Evolutionary conservation across 2,888 invertebrate genomes (phyloP).

Genomic region (Caenorhabditis sp.): DNA sequence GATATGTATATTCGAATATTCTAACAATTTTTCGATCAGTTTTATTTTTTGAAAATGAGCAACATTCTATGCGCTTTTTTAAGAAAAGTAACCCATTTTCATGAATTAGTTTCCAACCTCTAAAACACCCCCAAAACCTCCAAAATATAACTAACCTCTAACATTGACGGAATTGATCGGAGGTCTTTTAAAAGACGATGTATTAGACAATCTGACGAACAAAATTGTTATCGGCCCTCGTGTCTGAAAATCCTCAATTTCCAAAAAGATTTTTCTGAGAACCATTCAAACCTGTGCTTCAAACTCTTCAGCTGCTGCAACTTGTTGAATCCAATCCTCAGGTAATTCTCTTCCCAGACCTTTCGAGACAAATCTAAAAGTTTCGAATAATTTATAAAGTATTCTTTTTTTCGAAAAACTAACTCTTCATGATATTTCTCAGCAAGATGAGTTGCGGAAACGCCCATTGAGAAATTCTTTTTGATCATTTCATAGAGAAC

Average conservation of each 20-base stretch:
- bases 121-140: no score
- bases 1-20: no score
- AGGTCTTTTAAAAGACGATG: conserved; percentile 50
- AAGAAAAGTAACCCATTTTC: no score
- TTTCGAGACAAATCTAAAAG: conserved; percentile 55
- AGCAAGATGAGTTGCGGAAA: conserved; percentile 52
- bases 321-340: conserved; percentile 58
- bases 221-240: conserved; percentile 59
- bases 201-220: conserved; percentile 56
- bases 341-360: conserved; percentile 54
- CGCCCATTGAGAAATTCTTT: conserved; percentile 58
- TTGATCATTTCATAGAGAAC: conserved; percentile 58
- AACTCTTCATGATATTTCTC: conserved; percentile 60
- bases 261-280: background rate
- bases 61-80: no score
- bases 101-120: no score
- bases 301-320: conserved; percentile 60
- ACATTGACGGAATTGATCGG: conserved; percentile 51
- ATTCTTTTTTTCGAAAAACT: no score
- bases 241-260: conserved; percentile 24
- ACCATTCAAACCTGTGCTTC: conserved; percentile 41
- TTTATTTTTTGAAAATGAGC: no score
- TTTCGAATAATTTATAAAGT: no score
- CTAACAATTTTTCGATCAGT: no score
- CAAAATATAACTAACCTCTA: conserved; percentile 26